phyloP scores from a whole-genome alignment of 2,888 invertebrate genomes.

The Melinaea menophilus region DNA sequence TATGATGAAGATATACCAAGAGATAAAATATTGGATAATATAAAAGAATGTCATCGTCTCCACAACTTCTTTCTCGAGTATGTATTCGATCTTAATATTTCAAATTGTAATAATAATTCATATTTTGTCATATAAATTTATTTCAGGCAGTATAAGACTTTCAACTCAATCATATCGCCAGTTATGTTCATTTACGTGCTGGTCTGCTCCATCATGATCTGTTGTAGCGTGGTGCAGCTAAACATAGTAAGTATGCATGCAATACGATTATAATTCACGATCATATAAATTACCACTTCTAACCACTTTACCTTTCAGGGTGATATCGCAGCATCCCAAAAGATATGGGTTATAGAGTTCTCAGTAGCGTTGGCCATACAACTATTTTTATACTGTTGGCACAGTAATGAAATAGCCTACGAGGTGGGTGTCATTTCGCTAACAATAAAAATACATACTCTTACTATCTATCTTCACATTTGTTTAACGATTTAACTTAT shows the following conservation, averaged over 20 bases:
- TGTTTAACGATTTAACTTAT: no score
- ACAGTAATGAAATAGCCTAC: constrained; percentile 51
- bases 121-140: neutral
- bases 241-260: constrained; percentile 45
- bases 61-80: constrained; percentile 52
- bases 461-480: no score
- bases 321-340: constrained; percentile 44
- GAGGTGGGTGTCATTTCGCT: constrained; percentile 38
- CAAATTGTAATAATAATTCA: neutral
- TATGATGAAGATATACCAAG: constrained; percentile 26
- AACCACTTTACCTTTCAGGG: constrained; percentile 40
- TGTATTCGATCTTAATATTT: constrained; percentile 29
- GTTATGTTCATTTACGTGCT: constrained; percentile 58
- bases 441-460: neutral
- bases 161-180: constrained; percentile 51
- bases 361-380: constrained; percentile 46
- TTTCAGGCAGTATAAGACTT: constrained; percentile 45
- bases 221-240: constrained; percentile 54
- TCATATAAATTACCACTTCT: neutral
- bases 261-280: no score
- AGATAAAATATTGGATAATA: constrained; percentile 37
- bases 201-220: constrained; percentile 58
- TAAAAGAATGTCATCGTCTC: constrained; percentile 56
- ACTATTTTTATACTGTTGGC: constrained; percentile 61
- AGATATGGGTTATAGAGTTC: constrained; percentile 52